Base-by-base conservation (phyloP, 2,797 vertebrate genomes). In the Poecilia wingei region DNA sequence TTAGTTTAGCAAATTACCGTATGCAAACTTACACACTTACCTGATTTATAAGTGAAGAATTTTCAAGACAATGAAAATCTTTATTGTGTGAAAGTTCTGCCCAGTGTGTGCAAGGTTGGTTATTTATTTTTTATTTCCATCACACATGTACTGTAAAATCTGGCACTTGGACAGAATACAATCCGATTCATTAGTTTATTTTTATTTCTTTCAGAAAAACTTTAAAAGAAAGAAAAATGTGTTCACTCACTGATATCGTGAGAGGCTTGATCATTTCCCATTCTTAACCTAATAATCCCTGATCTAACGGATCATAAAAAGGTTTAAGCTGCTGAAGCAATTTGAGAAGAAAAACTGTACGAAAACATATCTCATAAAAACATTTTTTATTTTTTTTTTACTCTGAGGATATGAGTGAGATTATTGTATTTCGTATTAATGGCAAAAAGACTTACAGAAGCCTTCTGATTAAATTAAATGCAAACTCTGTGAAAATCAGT, bases 321-420 rank as follows among this genome's bases (percentile, higher is more conserved):
- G 53, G 80, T 66, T 82, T 59, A n/a, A 61, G 41, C 31, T 78
- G 55, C 47, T 74, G 74, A 36, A 69, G 72, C 72, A 82, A 79
- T n/a, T 80, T 75, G 68, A 82, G 74, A 45, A 47, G 82, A 77
- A 86, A 74, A 43, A 74, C 49, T 43, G 79, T 28, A 81, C 0
- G 0, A 66, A 80, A 43, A 78, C 64, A 53, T 18, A 39, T 69
- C 49, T 85, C 81, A 89, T 80, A 75, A 86, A 45, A 75, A 57
- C 14, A 20, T 41, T 78, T 80, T 70, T 70, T 70, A 31, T 31
- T 75, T 79, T 80, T 75, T 72, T 72, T 79, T 79, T 55, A 45
- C 31, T 57, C 75, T 80, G 85, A 77, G 46, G 7, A 31, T 31
- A 25, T 39, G 4, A 20, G 3, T 72, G 18, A 36, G 28, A 72